A percentile compares a stretch with the other conserved stretches of the same genome.
phyloP scores from a whole-genome alignment of 2,113 vertebrate species.

The Leucopsar rothschildi region DNA sequence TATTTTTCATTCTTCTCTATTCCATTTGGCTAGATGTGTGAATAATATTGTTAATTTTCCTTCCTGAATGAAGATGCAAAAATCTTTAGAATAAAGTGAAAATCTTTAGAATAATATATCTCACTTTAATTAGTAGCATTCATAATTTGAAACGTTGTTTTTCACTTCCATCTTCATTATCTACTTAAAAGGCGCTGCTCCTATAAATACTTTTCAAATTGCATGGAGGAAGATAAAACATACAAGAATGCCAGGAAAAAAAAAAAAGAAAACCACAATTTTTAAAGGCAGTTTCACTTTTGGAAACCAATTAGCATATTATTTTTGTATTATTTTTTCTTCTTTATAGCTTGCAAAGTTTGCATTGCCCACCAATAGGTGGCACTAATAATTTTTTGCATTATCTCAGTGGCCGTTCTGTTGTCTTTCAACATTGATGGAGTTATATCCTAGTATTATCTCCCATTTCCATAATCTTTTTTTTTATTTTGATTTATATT shows the following conservation, averaged over 20 bases:
- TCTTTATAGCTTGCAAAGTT: background rate
- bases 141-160: background rate
- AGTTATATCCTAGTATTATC: background rate
- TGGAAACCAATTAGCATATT: background rate
- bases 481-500: background rate
- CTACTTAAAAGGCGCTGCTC: background rate
- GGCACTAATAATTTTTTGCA: slow-evolving; percentile 52
- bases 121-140: background rate
- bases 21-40: background rate
- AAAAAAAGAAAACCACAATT: background rate
- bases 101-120: background rate
- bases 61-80: background rate
- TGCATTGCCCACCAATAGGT: slow-evolving; percentile 41
- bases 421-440: background rate
- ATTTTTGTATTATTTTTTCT: background rate
- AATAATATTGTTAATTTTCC: background rate
- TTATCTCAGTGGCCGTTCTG: background rate
- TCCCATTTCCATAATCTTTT: background rate
- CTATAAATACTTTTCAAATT: slow-evolving; percentile 17
- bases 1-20: background rate
- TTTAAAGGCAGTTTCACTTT: background rate
- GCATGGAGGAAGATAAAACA: background rate
- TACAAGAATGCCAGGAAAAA: background rate
- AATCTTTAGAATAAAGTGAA: background rate
- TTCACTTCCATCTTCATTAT: background rate